Evolutionary conservation across 2,888 invertebrate species (phyloP), one percentile per base, ranked within the genome.

Genomic region (Calliopum simillimum): DNA sequence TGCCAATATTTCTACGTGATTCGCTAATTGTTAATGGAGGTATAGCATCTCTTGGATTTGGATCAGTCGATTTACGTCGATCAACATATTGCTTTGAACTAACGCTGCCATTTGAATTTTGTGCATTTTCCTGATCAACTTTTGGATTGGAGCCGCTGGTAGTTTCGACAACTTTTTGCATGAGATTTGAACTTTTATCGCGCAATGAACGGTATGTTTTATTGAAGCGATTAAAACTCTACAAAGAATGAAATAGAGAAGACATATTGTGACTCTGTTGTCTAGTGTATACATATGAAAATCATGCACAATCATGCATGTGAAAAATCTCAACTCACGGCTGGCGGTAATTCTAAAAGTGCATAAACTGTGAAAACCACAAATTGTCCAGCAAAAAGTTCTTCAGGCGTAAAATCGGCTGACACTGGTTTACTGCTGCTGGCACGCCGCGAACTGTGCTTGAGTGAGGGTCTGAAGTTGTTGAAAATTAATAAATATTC

Each of bases 311-410:
- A 56, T 44, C 13, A 53, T 12, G 3, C 53, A 53, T 11, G 1
- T 19, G 46, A 13, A 65, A 69, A 25, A 56, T 4, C 25, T 5
- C 23, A 64, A 80, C 81, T 78, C 76, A 86, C 86, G 62, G 85
- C 80, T 68, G 84, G 81, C 58, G 86, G 86, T 43, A 86, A 71
- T 74, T 86, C 86, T 71, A 86, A 75, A 23, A 86, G 78, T 14
- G 86, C 86, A 72, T 84, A 86, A 1, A 86, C 86, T 53, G 86
- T 86, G 62, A 86, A 86, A 33, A 86, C 86, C 67, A 86, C 82
- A 80, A 86, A 86, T 72, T 86, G 86, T 5, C 86, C 86, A 68
- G 83, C 79, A 72, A 86, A 86, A 12, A 86, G 76, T 63, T 84
- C 81, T 56, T 85, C 84, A 33, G 85, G 84, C 63, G 84, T 77